These are phyloP conservation scores for Cygnus buccinator DNA, from an alignment of 2,113 vertebrate species.

Conservation along the genomic window DNA sequence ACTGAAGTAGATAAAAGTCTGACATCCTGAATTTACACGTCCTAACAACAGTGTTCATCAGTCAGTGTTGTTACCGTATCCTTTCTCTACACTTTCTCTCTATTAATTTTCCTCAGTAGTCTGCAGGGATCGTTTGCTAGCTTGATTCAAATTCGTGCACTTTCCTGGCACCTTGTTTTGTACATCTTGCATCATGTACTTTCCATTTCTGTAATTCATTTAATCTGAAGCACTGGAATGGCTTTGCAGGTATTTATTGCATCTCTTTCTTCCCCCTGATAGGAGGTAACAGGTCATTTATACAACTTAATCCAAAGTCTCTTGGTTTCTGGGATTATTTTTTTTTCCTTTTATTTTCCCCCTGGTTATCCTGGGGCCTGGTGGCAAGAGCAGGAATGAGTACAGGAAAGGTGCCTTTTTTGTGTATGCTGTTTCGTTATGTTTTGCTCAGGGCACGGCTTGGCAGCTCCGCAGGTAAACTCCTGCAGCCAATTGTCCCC, in stretches of 20 bases:
- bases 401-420: background rate
- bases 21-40: constrained; percentile 2
- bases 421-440: background rate
- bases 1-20: constrained; percentile 24
- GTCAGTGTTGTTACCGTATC: constrained; percentile 27
- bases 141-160: constrained; percentile 58
- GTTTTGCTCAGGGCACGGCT: background rate
- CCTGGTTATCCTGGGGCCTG: background rate
- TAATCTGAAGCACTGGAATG: constrained; percentile 52
- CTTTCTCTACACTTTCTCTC: constrained; percentile 20
- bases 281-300: constrained; percentile 51
- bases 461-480: constrained; percentile 26
- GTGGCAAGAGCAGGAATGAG: background rate
- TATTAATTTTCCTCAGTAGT: constrained; percentile 59
- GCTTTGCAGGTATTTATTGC: constrained; percentile 52
- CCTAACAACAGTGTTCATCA: constrained; percentile 7
- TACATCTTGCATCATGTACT: constrained; percentile 58
- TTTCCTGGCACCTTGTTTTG: constrained; percentile 52
- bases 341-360: constrained; percentile 11
- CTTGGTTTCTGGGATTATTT: constrained; percentile 16
- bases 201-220: constrained; percentile 64
- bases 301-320: constrained; percentile 51
- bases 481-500: background rate
- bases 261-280: constrained; percentile 21
- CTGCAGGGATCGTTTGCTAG: constrained; percentile 60